Conservation (phyloP, 2,113 vertebrate species). For the Sinocyclocheilus rhinocerous region DNA sequence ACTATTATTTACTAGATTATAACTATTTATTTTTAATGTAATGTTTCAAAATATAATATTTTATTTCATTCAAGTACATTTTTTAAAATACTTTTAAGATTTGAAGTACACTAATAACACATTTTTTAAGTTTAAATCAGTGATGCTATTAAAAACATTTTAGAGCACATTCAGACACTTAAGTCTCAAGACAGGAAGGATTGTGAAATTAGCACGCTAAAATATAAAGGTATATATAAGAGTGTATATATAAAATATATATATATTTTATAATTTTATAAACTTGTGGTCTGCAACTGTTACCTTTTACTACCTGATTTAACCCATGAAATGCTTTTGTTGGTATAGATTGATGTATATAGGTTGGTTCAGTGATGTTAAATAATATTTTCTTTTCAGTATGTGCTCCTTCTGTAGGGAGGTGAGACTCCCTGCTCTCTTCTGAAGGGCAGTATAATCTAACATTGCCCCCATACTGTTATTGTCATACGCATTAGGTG, state of each 20-base stretch:
- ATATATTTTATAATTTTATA: too few relatives aligned
- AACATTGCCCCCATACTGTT: constrained; percentile 55
- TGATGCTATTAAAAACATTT: neutral
- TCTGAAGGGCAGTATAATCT: constrained; percentile 5
- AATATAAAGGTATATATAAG: too few relatives aligned
- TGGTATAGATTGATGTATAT: too few relatives aligned
- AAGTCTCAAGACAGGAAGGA: neutral
- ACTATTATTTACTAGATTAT: too few relatives aligned
- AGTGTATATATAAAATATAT: too few relatives aligned
- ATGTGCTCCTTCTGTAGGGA: neutral
- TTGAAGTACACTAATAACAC: too few relatives aligned
- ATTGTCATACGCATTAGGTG: constrained; percentile 59
- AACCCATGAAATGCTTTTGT: too few relatives aligned
- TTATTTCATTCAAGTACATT: neutral
- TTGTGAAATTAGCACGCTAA: neutral
- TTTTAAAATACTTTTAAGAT: too few relatives aligned
- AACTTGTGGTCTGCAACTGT: too few relatives aligned
- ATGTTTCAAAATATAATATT: too few relatives aligned
- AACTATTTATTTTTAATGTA: neutral
- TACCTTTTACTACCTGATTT: too few relatives aligned
- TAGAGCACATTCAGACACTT: neutral
- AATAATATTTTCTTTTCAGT: neutral
- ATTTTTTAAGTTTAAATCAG: too few relatives aligned
- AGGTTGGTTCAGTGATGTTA: neutral
- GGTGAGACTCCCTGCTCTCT: constrained; percentile 25